A percentile compares a stretch with the other conserved stretches of the same genome.
These are phyloP conservation scores for Nanorana parkeri DNA, from an alignment of 2,113 vertebrate species.

Conservation along the genomic window DNA sequence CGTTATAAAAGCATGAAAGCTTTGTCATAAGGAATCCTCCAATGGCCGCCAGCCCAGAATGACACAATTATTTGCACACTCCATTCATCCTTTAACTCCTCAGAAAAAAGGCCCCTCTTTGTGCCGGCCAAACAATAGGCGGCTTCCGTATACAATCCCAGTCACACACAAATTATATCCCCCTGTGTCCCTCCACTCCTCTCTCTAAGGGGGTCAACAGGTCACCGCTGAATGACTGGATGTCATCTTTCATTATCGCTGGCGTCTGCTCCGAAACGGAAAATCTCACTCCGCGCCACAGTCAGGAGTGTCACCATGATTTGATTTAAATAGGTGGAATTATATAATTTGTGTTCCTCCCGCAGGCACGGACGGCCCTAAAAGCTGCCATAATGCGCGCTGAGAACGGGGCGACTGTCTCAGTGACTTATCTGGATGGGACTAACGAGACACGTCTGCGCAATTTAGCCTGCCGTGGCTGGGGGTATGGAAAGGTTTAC, in stretches of 20 bases:
- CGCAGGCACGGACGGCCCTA: conserved; percentile 68
- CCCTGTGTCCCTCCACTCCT: conserved; percentile 73
- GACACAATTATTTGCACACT: conserved; percentile 55
- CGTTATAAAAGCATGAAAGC: conserved; percentile 29
- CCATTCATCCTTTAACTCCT: conserved; percentile 53
- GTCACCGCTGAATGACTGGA: conserved; percentile 77
- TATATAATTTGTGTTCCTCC: conserved; percentile 78
- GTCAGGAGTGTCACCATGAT: conserved; percentile 81
- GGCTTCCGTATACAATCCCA: conserved; percentile 58
- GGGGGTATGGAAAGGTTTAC: conserved; percentile 69
- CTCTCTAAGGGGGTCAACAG: conserved; percentile 73
- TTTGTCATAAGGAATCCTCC: conserved; percentile 55
- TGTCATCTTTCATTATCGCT: conserved; percentile 82
- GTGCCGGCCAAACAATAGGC: conserved; percentile 48
- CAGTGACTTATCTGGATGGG: conserved; percentile 70
- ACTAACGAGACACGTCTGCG: conserved; percentile 65
- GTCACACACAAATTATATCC: conserved; percentile 68
- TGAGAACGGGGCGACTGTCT: conserved; percentile 74
- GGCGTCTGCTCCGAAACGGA: conserved; percentile 78
- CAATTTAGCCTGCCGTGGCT: conserved; percentile 66
- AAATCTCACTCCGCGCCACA: conserved; percentile 82
- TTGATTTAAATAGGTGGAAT: conserved; percentile 84
- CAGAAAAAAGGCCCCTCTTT: conserved; percentile 47
- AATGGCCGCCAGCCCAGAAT: conserved; percentile 48
- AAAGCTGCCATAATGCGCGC: conserved; percentile 65